These are phyloP conservation scores for Corella eumyota DNA, from an alignment of 23 tunicate species.

Conservation along the genomic window DNA sequence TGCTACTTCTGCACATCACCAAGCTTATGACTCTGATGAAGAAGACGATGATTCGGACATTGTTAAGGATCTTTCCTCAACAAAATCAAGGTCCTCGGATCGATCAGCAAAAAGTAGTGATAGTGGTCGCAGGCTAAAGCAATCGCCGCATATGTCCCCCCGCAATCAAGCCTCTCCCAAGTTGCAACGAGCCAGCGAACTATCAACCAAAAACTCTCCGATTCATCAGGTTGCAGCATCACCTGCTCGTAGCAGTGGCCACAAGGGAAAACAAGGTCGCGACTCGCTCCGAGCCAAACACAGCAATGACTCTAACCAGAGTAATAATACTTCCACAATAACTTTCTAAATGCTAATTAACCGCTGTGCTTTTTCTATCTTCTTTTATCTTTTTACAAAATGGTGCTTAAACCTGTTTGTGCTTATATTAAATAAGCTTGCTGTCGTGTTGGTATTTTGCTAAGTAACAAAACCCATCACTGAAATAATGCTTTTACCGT, in stretches of 20 bases:
- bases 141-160: conserved; percentile 14
- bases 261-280: conserved; percentile 22
- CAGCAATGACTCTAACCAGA: conserved; percentile 17
- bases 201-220: background rate
- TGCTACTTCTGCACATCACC: conserved; percentile 1
- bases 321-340: conserved; percentile 1
- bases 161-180: conserved; percentile 22
- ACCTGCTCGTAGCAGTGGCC: conserved; percentile 26
- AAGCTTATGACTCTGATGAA: conserved; percentile 25
- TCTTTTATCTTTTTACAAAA: background rate
- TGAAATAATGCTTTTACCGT: too few species aligned
- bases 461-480: too few species aligned
- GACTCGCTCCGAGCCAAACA: conserved; percentile 77
- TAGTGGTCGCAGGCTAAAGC: background rate
- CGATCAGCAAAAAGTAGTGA: conserved; percentile 15
- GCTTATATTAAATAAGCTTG: background rate
- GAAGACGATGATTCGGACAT: conserved; percentile 54
- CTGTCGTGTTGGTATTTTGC: background rate
- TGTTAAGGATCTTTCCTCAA: conserved; percentile 29
- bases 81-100: conserved; percentile 24
- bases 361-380: background rate
- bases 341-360: background rate
- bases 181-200: conserved; percentile 4
- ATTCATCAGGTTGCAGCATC: conserved; percentile 2
- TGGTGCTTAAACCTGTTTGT: background rate